Evolutionary conservation across 2,888 invertebrate species (phyloP), one percentile per base, ranked within the genome.

Genomic region (Macroteleia sp.): DNA sequence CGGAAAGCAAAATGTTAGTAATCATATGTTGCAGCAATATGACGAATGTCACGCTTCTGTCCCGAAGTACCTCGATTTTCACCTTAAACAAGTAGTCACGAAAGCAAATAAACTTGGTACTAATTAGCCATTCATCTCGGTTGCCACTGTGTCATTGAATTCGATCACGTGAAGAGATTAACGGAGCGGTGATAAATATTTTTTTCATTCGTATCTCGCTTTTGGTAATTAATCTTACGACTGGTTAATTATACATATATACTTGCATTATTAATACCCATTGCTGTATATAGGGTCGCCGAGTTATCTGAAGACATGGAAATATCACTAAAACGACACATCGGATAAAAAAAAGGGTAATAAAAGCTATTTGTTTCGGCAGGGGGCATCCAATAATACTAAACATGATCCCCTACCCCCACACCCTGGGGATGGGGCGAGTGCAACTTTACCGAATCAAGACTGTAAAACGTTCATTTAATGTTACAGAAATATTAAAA

Each of bases 1-100:
- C 42, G 70, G 67, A 62, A 71, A 61, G 71, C 67, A 14, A 48
- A 77, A 62, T 66, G 71, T 71, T 66, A n/a, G 77, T 77, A 71
- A 70, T 77, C 73, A 30, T 67, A 61, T 61, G 61, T 75, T 56
- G 19, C 14, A 56, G 54, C 34, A 54, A 57, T 62, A 39, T 34
- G 54, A 44, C 61, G 44, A 54, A 19, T 56, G 61, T 59, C 54
- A 75, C 54, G 62, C 75, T n/a, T n/a, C 42, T 44, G 4, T 9
- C 4, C n/a, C 20, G 12, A 28, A 30, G 28, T 34, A 30, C 41
- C 30, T 39, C 22, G n/a, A 54, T 44, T 69, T 56, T 30, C 32
- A 39, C 36, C 25, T 59, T 36, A 41, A 69, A 69, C 39, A 56
- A 67, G 41, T 48, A 56, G 12, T 36, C 42, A 28, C 46, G 25